phyloP scores from a whole-genome alignment of 1,140 invertebrate species.

The Sycophila sp. region DNA sequence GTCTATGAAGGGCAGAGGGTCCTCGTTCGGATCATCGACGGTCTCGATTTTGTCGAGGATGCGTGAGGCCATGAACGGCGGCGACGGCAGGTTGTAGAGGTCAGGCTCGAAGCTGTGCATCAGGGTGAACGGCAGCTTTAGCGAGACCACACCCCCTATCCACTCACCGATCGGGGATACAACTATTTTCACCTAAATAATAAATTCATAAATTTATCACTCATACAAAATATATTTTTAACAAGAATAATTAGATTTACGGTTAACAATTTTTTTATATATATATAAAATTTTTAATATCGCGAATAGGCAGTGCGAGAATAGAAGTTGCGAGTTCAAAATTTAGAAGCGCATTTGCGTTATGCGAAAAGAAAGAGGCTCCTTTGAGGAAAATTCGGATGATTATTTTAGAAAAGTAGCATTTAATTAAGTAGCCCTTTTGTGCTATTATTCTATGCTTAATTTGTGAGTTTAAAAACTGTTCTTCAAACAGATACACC shows the following conservation, averaged over 20 bases:
- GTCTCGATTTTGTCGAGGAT: conserved; percentile 37
- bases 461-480: no score
- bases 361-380: no score
- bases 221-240: no score
- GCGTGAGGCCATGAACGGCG: conserved; percentile 3
- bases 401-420: no score
- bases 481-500: no score
- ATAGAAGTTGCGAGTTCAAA: no score
- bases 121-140: conserved; percentile 83
- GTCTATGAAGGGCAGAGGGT: conserved; percentile 30
- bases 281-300: no score
- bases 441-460: no score
- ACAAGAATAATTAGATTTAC: background rate
- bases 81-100: conserved; percentile 44
- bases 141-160: conserved; percentile 81
- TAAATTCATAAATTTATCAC: conserved; percentile 6
- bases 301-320: no score
- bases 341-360: no score
- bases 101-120: conserved; percentile 69
- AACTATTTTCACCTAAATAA: conserved; percentile 73
- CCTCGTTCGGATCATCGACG: conserved; percentile 36
- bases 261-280: background rate
- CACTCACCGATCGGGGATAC: conserved; percentile 78
- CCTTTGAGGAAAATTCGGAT: no score
- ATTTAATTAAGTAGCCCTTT: no score